Evolutionary conservation across 2,113 vertebrate species (phyloP).

Genomic region (Erythrocercus mccallii): DNA sequence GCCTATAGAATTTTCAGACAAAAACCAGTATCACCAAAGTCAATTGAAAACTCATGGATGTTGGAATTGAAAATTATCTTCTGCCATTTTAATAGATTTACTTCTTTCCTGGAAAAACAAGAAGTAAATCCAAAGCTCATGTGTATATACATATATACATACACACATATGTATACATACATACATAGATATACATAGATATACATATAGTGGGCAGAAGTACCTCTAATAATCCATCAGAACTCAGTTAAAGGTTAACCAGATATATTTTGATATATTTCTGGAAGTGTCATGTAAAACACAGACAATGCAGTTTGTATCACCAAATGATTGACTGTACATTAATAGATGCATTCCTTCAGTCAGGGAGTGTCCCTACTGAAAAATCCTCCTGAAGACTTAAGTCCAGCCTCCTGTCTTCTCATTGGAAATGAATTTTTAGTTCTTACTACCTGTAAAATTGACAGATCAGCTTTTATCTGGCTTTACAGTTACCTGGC

Average conservation of each 20-base stretch:
- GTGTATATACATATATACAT: rapidly evolving
- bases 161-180: rapidly evolving
- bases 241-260: background rate
- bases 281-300: background rate
- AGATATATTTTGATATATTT: background rate
- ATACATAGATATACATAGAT: background rate
- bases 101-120: background rate
- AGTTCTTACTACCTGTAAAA: background rate
- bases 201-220: background rate
- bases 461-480: background rate
- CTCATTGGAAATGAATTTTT: background rate
- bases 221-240: background rate
- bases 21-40: background rate
- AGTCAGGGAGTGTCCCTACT: background rate
- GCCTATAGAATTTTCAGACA: background rate
- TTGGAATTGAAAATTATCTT: background rate
- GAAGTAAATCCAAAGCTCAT: background rate
- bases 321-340: background rate
- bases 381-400: background rate
- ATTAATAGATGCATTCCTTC: background rate
- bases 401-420: background rate
- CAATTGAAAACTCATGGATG: background rate
- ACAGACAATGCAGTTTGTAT: background rate
- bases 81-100: background rate
- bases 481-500: background rate